Base-by-base conservation (phyloP, 2,888 invertebrate species). In the Muschampia plurimacula region DNA sequence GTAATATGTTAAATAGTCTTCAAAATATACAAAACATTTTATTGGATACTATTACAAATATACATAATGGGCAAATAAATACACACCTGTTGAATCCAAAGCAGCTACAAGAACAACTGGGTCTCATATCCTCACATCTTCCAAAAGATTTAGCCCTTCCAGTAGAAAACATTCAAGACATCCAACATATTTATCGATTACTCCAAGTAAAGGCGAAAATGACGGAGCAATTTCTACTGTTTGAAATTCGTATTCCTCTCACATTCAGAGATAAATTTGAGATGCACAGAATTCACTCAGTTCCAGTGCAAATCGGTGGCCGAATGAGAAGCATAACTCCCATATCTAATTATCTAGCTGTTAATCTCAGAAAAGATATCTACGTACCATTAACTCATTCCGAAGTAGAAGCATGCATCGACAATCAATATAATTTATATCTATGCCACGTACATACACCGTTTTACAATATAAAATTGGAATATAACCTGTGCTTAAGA, bases 1-100 rank as follows among this genome's bases (percentile, higher is more conserved):
- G 63, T 15, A 63, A 63, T 49, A 52, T 65, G 65, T 65, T 65
- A 36, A 49, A 65, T n/a, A 65, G 49, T 13, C 44, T 63, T 15
- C 63, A 63, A 63, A 63, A 63, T 22, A 63, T 63, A 63, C 63
- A 63, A 44, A 63, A 63, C n/a, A 63, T 63, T 15, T 63, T 63
- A 63, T 63, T 63, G 39, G 62, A 62, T 39, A 62, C 62, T 36
- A n/a, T 60, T 9, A 60, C 60, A n/a, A 36, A 60, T 32, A n/a
- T 52, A 52, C n/a, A 52, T 52, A 12, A 52, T n/a, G 52, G 52
- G 3, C 52, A 52, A 52, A 52, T 60, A 13, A 32, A 60, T 60
- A 32, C 60, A 12, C 32, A 60, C n/a, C 10, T 60, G n/a, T 10
- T 60, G 5, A 60, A 60, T 12, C 60, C 60, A 36, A 60, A 36